phyloP scores from a whole-genome alignment of 1,140 invertebrate genomes.

The Paraescarpia echinospica region DNA sequence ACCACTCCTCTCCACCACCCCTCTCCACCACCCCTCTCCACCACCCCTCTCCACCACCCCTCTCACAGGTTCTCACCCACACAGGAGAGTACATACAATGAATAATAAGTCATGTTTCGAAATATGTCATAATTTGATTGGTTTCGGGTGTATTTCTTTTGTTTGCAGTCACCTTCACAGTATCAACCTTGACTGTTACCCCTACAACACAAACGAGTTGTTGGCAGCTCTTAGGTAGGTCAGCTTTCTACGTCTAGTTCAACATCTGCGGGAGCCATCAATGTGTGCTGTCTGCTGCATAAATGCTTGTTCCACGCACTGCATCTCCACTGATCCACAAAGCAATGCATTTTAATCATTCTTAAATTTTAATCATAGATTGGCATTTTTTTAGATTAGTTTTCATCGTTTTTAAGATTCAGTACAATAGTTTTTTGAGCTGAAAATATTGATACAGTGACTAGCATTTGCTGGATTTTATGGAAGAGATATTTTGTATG shows the following conservation, averaged over 20 bases:
- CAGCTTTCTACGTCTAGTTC: not conserved
- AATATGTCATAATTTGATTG: not conserved
- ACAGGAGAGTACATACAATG: not conserved
- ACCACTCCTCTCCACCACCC: too few relatives aligned
- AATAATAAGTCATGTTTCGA: not conserved
- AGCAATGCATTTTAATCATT: too few relatives aligned
- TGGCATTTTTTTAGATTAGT: not conserved
- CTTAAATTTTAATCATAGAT: not conserved
- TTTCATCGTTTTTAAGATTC: too few relatives aligned
- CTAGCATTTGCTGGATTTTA: too few relatives aligned
- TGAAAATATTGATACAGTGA: too few relatives aligned
- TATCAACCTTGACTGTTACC: conserved; percentile 47
- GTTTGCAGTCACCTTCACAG: conserved; percentile 47
- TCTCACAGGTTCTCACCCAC: not conserved
- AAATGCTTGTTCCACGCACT: not conserved
- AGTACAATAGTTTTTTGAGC: too few relatives aligned
- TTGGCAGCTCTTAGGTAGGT: conserved; percentile 43
- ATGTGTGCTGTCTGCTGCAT: not conserved
- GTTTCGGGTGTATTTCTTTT: conserved; percentile 17
- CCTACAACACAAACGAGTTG: conserved; percentile 51
- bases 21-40: too few relatives aligned
- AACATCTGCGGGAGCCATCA: not conserved
- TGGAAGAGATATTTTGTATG: too few relatives aligned
- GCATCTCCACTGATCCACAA: not conserved
- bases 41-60: too few relatives aligned